Base-by-base conservation (phyloP, 2,113 vertebrate genomes). In the Cyprinodon tularosa region DNA sequence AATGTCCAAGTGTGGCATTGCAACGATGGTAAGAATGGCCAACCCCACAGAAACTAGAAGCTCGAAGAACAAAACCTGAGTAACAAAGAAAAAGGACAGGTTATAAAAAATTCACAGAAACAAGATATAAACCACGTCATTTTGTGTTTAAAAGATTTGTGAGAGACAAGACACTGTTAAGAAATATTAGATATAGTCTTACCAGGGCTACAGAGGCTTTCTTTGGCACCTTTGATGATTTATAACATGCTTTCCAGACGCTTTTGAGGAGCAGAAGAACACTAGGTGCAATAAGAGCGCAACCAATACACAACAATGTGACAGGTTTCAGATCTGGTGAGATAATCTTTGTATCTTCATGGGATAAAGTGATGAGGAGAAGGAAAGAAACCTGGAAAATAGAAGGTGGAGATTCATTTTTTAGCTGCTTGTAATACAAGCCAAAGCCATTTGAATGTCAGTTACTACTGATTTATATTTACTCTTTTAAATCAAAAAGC, bases 1-100 rank as follows among this genome's bases (percentile, higher is more conserved):
- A 7, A 94, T 91, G 86, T 94, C 93, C 67, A 94, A 74, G 50
- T 90, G 87, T 8, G 93, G 94, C 93, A 94, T 93, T 0, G 90
- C 88, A 1, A 90, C 84, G 0, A 94, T 76, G 2, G 89, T 87
- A 37, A 94, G 91, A 13, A 93, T 17, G 0, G 86, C 85, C 3
- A 89, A 81, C 9, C 92, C 91, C 3, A 59, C 40, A 10, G 86
- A 82, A 38, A 84, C 91, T 48, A 93, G 4, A 1, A 88, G 68
- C 75, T 94, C 93, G 5, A 91, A 71, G 50, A 72, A 78, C 2
- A 93, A 45, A 66, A 94, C 91, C 93, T 94, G 68, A 17, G 63
- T 14, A 29, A n/a, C 3, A 67, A 36, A 29, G n/a, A 76, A 12
- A 66, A 17, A 5, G 9, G 36, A 12, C 3, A 40, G 47, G 29